Evolutionary conservation across 2,797 vertebrate species (phyloP).

Genomic region (Enoplosus armatus): DNA sequence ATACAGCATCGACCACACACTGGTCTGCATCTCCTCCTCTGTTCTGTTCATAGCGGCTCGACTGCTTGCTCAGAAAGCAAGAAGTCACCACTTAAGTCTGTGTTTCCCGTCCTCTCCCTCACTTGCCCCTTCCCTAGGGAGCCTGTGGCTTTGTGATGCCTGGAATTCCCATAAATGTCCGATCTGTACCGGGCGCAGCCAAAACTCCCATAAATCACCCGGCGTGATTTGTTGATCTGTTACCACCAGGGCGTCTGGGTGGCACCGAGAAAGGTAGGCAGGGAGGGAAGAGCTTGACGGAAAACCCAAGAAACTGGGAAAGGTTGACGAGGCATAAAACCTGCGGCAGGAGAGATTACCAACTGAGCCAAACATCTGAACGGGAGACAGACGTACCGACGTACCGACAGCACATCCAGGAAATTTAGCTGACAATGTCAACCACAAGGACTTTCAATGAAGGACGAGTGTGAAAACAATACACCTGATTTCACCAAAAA

Average conservation of each 20-base stretch:
- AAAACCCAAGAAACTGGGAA: conserved; percentile 45
- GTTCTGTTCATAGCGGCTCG: conserved; percentile 15
- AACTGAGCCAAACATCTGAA: conserved; percentile 59
- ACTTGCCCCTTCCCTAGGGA: conserved; percentile 52
- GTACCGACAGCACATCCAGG: conserved; percentile 34
- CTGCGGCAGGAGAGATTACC: conserved; percentile 37
- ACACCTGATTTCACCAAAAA: not conserved
- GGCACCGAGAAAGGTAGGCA: conserved; percentile 48
- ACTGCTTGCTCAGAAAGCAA: conserved; percentile 43
- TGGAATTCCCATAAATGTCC: conserved; percentile 78
- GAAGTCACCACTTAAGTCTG: conserved; percentile 41
- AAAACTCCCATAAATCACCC: conserved; percentile 60
- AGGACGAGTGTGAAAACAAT: not conserved
- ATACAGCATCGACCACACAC: conserved; percentile 57
- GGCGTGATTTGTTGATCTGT: conserved; percentile 47
- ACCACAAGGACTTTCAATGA: not conserved
- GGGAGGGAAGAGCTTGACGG: conserved; percentile 11
- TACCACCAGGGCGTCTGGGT: conserved; percentile 45
- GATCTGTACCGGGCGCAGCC: conserved; percentile 41
- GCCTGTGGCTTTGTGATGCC: conserved; percentile 60
- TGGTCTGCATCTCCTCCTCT: conserved; percentile 37
- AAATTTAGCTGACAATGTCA: not conserved
- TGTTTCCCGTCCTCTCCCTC: conserved; percentile 39
- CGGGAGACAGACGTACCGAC: conserved; percentile 44
- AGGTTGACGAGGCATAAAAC: conserved; percentile 56